Evolutionary conservation across 2,113 vertebrate species (phyloP).

Genomic region (Grallaria varia): DNA sequence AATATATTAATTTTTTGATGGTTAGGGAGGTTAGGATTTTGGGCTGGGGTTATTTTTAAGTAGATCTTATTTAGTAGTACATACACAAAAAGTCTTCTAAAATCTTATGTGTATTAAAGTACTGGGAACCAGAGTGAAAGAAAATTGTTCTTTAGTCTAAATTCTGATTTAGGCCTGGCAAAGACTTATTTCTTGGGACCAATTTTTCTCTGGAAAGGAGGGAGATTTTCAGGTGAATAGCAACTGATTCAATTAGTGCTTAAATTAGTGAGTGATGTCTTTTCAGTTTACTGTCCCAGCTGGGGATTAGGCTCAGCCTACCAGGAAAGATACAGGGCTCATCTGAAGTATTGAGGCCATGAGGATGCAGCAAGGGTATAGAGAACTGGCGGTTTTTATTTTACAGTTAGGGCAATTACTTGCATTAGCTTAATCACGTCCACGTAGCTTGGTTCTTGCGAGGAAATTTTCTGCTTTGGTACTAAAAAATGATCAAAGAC

Average conservation of each 20-base stretch:
- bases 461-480: conserved; percentile 34
- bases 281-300: background rate
- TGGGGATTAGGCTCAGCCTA: background rate
- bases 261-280: background rate
- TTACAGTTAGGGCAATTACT: conserved; percentile 20
- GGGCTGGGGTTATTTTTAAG: background rate
- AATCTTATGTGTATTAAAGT: background rate
- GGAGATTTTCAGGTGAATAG: background rate
- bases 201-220: background rate
- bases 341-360: background rate
- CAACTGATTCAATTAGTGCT: background rate
- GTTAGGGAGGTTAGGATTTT: background rate
- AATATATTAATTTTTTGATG: background rate
- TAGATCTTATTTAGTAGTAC: background rate
- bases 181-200: background rate
- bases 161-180: background rate
- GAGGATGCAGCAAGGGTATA: background rate
- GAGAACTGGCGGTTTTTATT: background rate
- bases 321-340: background rate
- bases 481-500: conserved; percentile 9
- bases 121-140: background rate
- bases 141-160: background rate
- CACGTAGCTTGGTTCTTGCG: background rate
- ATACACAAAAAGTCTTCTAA: background rate
- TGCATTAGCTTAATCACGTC: background rate